Evolutionary conservation across 1,140 invertebrate species (phyloP).

Genomic region (Spodoptera frugiperda): DNA sequence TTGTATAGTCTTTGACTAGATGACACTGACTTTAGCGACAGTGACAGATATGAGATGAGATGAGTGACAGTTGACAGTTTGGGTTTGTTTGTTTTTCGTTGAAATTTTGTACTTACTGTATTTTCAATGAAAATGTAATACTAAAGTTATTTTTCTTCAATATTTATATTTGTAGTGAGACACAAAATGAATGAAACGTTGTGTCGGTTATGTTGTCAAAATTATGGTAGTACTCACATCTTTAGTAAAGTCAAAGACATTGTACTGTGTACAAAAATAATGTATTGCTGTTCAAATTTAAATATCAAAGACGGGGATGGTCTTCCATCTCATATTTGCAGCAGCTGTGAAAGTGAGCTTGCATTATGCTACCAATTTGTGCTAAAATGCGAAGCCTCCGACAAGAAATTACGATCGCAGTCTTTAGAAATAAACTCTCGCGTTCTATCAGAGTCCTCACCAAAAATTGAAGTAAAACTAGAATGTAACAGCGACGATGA

Average conservation of each 20-base stretch:
- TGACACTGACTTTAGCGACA: no score
- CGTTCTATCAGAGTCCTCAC: conserved; percentile 39
- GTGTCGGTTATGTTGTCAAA: conserved; percentile 73
- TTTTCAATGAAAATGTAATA: no score
- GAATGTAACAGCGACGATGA: conserved; percentile 31
- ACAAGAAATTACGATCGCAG: conserved; percentile 65
- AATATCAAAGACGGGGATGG: conserved; percentile 64
- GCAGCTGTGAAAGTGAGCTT: conserved; percentile 63
- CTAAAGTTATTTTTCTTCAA: no score
- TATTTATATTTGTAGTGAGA: no score
- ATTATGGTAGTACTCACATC: conserved; percentile 61
- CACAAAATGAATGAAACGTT: conserved; percentile 58
- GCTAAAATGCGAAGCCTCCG: conserved; percentile 72
- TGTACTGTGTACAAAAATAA: conserved; percentile 65
- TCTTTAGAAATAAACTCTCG: conserved; percentile 7
- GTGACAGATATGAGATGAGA: no score
- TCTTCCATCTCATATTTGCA: conserved; percentile 66
- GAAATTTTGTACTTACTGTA: no score
- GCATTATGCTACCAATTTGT: conserved; percentile 67
- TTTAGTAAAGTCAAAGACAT: conserved; percentile 56
- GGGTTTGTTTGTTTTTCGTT: no score
- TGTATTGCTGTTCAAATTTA: conserved; percentile 71
- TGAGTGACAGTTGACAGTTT: no score
- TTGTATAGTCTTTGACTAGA: no score
- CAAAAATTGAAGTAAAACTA: conserved; percentile 20